Evolutionary conservation across 2,113 vertebrate genomes (phyloP).

Genomic region (Neotragus moschatus): DNA sequence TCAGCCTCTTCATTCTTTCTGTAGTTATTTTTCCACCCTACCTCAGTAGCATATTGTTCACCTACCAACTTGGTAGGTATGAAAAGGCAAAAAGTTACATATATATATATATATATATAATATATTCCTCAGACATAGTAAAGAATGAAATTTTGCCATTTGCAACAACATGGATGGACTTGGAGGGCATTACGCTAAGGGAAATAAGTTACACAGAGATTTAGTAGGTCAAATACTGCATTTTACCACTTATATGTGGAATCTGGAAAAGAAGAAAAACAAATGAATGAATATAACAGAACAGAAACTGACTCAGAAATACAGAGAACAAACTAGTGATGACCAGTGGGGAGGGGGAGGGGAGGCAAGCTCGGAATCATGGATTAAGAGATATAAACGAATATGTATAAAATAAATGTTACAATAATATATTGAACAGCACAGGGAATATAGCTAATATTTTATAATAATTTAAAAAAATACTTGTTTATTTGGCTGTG

Average conservation of each 20-base stretch:
- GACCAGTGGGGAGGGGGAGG: neutral
- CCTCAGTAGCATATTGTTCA: neutral
- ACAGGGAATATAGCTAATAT: neutral
- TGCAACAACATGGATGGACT: neutral
- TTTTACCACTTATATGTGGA: neutral
- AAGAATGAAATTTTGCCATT: neutral
- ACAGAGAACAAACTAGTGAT: neutral
- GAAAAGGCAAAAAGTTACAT: neutral
- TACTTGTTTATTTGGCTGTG: neutral
- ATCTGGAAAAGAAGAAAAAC: neutral
- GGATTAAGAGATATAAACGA: neutral
- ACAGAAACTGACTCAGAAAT: neutral
- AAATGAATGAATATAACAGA: neutral
- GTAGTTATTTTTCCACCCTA: neutral
- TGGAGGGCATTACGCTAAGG: neutral
- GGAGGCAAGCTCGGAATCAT: rapidly evolving
- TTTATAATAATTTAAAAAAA: neutral
- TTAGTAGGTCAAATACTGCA: neutral
- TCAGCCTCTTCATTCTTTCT: neutral
- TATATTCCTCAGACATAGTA: neutral
- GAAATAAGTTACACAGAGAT: neutral
- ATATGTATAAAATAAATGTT: neutral
- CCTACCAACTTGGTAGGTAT: neutral
- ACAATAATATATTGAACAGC: neutral
- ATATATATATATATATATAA: neutral